Evolutionary conservation across 2,888 invertebrate genomes (phyloP).

Genomic region (Nesidiocoris tenuis): DNA sequence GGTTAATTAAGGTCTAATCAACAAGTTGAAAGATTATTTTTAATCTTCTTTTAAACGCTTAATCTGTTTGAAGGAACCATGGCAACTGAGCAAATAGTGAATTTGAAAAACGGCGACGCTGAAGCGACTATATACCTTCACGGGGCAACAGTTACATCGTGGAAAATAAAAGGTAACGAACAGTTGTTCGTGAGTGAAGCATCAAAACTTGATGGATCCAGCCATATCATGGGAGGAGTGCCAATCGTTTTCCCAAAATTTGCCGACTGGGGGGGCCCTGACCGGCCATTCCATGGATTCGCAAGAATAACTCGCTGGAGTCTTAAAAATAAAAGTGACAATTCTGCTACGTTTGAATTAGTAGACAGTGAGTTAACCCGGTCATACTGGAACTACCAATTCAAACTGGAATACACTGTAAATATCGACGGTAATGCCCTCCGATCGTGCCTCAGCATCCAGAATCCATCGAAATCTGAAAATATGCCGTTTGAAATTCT

Average conservation of each 20-base stretch:
- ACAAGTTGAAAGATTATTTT: too few relatives aligned
- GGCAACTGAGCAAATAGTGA: neutral
- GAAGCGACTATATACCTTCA: slow-evolving; percentile 17
- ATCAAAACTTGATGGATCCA: slow-evolving; percentile 14
- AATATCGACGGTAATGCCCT: slow-evolving; percentile 4
- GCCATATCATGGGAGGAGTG: slow-evolving; percentile 33
- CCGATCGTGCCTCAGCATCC: neutral
- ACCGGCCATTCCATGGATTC: slow-evolving; percentile 31
- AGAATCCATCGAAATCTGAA: neutral
- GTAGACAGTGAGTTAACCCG: slow-evolving; percentile 12
- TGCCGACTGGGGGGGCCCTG: slow-evolving; percentile 22
- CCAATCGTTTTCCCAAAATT: slow-evolving; percentile 33
- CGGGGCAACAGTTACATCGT: slow-evolving; percentile 24
- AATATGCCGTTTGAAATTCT: slow-evolving; percentile 19
- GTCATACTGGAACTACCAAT: slow-evolving; percentile 22
- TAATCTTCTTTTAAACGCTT: too few relatives aligned
- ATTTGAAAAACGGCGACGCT: neutral
- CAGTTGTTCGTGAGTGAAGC: slow-evolving; percentile 28
- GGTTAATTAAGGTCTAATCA: too few relatives aligned
- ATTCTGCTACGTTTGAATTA: slow-evolving; percentile 8
- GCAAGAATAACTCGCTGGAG: slow-evolving; percentile 13
- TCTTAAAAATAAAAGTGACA: neutral
- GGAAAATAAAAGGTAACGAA: slow-evolving; percentile 19
- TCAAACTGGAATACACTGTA: slow-evolving; percentile 12
- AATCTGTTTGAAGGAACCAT: neutral